Evolutionary conservation across 2,113 vertebrate species (phyloP).

Genomic region (Lophius piscatorius): DNA sequence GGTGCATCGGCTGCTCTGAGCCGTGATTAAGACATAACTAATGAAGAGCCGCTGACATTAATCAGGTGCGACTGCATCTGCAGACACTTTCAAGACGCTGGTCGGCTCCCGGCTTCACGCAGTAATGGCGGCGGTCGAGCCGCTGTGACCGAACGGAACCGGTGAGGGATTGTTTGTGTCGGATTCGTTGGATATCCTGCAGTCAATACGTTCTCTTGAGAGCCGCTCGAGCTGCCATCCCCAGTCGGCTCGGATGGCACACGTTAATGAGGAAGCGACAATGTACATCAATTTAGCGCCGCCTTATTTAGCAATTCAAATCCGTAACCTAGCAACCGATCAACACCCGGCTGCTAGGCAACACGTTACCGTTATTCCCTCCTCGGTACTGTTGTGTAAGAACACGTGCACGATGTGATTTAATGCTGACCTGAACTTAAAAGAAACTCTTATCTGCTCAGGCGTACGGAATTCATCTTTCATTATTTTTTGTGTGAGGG

Average conservation of each 20-base stretch:
- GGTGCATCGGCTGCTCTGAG: constrained; percentile 73
- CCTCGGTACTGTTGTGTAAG: constrained; percentile 8
- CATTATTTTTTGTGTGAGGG: constrained; percentile 1
- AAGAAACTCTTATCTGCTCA: constrained; percentile 7
- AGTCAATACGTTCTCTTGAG: background rate
- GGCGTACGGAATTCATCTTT: constrained; percentile 15
- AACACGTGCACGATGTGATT: constrained; percentile 4
- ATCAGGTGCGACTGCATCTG: constrained; percentile 68
- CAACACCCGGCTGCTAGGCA: constrained; percentile 24
- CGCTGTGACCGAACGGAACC: background rate
- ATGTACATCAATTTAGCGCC: constrained; percentile 19
- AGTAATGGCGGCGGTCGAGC: constrained; percentile 2
- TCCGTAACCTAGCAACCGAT: constrained; percentile 41
- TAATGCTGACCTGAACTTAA: constrained; percentile 20
- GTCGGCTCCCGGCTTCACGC: constrained; percentile 24
- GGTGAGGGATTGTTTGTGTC: too few relatives aligned
- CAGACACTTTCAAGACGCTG: constrained; percentile 58
- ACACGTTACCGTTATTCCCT: constrained; percentile 3
- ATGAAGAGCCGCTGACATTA: constrained; percentile 79
- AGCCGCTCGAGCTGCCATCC: background rate
- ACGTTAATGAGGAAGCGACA: constrained; percentile 21
- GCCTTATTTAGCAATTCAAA: constrained; percentile 25
- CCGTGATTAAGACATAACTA: constrained; percentile 77
- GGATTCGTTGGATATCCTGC: background rate
- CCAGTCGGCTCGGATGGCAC: constrained; percentile 11